Evolutionary conservation across 2,888 invertebrate species (phyloP), one percentile per base, ranked within the genome.

Genomic region (Calliscelio sp.): DNA sequence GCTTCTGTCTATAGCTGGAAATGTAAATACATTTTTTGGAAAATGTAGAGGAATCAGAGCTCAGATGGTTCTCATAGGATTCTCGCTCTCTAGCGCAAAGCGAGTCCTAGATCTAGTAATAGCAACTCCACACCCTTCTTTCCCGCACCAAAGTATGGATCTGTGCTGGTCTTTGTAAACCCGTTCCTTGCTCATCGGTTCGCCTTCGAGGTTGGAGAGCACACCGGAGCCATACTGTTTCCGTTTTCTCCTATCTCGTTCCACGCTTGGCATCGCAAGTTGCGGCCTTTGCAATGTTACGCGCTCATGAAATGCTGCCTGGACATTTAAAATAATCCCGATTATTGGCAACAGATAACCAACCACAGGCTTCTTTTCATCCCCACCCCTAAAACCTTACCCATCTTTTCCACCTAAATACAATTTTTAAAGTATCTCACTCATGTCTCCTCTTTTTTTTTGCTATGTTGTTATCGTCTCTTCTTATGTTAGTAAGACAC

Each of bases 31-130:
- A 92, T 91, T 92, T 92, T 89, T 90, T 90, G 91, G 74, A 90
- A 90, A 92, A 93, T 93, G 92, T 93, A 93, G 92, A 93, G 93
- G 93, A 92, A 92, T 93, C 93, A 93, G 91, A 91, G 92, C 92
- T 93, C 93, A 92, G 93, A 93, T 93, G 93, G 93, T 93, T 93
- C 91, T 91, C 91, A 90, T 91, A 90, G 90, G 91, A 92, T 92
- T 92, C 92, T 93, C 92, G 92, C 90, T 89, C 88, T 86, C 88
- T 89, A 84, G 74, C 73, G 59, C 57, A 88, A n/a, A 91, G 89
- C 90, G 91, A 92, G 92, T 89, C 90, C 89, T 90, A 90, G 88
- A 88, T 88, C 90, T 89, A 90, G 87, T 90, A 90, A 89, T 91
- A 91, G 90, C 87, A 88, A 90, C 89, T 89, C 88, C 91, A 93